phyloP scores from a whole-genome alignment of 1,140 invertebrate genomes.

The Leptinotarsa undecemlineata region DNA sequence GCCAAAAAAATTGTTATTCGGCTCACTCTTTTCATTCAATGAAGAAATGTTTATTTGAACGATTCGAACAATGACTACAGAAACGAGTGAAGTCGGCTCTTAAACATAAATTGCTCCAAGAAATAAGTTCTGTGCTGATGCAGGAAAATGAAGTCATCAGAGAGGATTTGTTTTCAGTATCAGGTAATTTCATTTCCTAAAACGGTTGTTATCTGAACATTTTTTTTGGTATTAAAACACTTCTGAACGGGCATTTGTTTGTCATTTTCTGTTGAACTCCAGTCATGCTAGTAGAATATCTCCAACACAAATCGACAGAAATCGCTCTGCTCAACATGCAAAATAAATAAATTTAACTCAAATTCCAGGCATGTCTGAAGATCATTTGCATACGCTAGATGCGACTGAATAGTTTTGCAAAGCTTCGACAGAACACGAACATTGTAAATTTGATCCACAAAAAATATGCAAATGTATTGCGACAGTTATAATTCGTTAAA shows the following conservation, averaged over 20 bases:
- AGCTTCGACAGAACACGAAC: slow-evolving; percentile 7
- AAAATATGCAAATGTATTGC: slow-evolving; percentile 13
- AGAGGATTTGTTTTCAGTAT: too few relatives aligned
- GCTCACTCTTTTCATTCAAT: too few relatives aligned
- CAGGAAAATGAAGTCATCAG: too few relatives aligned
- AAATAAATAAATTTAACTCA: slow-evolving; percentile 5
- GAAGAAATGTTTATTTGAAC: too few relatives aligned
- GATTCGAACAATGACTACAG: too few relatives aligned
- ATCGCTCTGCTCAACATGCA: slow-evolving; percentile 5
- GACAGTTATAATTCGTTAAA: slow-evolving; percentile 18
- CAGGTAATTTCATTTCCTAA: too few relatives aligned
- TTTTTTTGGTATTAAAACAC: too few relatives aligned
- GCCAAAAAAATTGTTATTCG: too few relatives aligned
- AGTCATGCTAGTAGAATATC: not conserved
- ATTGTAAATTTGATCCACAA: not conserved
- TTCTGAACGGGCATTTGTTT: not conserved
- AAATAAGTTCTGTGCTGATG: too few relatives aligned
- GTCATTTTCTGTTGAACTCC: not conserved
- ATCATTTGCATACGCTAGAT: slow-evolving; percentile 17
- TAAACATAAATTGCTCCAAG: too few relatives aligned
- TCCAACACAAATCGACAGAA: not conserved
- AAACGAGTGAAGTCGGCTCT: too few relatives aligned
- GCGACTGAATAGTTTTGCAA: slow-evolving; percentile 11
- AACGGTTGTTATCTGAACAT: too few relatives aligned
- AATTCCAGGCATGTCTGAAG: slow-evolving; percentile 11